Percentiles rank a stretch among this genome's conserved stretches.
Conservation (phyloP, 2,888 invertebrate species). For the Parelbella ahira region DNA sequence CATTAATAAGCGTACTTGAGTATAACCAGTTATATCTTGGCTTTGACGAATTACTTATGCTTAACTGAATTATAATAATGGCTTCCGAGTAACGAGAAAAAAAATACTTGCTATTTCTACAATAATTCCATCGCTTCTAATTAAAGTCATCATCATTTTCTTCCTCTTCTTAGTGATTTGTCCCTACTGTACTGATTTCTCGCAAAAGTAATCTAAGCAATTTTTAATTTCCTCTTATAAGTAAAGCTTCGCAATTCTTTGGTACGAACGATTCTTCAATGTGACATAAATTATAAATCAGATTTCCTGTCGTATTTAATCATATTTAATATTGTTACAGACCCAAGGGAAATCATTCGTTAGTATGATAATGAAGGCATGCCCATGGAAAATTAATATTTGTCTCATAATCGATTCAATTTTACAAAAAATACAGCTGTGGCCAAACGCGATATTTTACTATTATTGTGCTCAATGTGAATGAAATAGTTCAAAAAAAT, state of each 20-base stretch:
- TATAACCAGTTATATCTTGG: too few relatives aligned
- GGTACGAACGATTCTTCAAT: constrained; percentile 28
- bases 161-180: background rate
- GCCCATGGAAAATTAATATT: constrained; percentile 42
- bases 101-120: too few relatives aligned
- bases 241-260: constrained; percentile 21
- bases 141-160: too few relatives aligned
- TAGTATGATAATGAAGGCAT: constrained; percentile 34
- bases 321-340: constrained; percentile 45
- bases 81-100: too few relatives aligned
- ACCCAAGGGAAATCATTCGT: constrained; percentile 62
- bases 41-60: too few relatives aligned
- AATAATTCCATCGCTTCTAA: too few relatives aligned
- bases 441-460: too few relatives aligned
- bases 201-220: constrained; percentile 11
- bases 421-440: constrained; percentile 25
- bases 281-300: constrained; percentile 34
- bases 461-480: too few relatives aligned
- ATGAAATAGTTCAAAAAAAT: too few relatives aligned
- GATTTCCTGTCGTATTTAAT: constrained; percentile 44
- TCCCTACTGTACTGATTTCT: background rate
- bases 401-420: constrained; percentile 28
- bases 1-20: too few relatives aligned
- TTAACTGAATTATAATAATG: too few relatives aligned
- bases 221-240: constrained; percentile 13